Evolutionary conservation across 2,113 vertebrate species (phyloP).

Genomic region (Hylia prasina): DNA sequence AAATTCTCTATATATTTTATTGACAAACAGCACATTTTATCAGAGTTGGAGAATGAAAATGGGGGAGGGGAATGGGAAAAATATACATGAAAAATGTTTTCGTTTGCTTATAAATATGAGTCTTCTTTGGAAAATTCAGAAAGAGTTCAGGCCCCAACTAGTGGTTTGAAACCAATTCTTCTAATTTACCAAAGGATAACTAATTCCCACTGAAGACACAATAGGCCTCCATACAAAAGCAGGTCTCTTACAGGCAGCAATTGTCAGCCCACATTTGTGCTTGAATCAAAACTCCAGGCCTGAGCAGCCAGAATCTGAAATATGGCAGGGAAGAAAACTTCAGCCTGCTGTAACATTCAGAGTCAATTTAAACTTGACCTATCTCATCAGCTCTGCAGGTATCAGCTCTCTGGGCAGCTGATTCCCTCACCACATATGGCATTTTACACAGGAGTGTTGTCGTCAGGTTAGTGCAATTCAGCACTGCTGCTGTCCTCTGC

Average conservation of each 20-base stretch:
- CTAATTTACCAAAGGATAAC: not conserved
- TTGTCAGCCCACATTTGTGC: not conserved
- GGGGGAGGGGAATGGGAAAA: accelerated
- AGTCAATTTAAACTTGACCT: not conserved
- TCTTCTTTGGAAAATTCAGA: not conserved
- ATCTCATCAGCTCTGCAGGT: not conserved
- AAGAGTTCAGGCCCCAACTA: not conserved
- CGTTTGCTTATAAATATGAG: not conserved
- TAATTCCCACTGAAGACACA: not conserved
- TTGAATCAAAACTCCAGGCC: not conserved
- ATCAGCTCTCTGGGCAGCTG: not conserved
- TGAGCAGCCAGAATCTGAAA: not conserved
- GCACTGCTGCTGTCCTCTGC: not conserved
- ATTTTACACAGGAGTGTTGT: not conserved
- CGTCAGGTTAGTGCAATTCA: not conserved
- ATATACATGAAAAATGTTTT: not conserved
- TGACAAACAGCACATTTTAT: not conserved
- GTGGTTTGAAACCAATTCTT: not conserved
- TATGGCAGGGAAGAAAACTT: not conserved
- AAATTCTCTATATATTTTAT: not conserved
- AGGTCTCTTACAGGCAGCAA: not conserved
- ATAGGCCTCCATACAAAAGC: not conserved
- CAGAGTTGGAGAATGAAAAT: not conserved
- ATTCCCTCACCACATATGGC: not conserved
- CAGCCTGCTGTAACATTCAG: not conserved